Percentiles rank a stretch among this genome's conserved stretches.
phyloP scores from a whole-genome alignment of 2,113 vertebrate genomes.

The Puffinus mauretanicus region DNA sequence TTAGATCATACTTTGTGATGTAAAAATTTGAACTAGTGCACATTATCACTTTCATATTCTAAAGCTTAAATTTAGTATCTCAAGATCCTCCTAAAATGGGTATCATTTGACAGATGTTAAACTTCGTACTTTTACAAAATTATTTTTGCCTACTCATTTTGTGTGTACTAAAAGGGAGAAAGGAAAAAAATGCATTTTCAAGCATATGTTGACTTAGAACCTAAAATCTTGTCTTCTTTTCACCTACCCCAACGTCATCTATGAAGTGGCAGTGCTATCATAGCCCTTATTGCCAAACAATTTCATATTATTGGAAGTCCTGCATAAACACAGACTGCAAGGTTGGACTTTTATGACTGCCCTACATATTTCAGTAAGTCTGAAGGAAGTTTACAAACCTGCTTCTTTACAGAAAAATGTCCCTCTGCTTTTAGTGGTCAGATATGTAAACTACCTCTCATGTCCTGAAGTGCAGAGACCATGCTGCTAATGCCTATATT shows the following conservation, averaged over 20 bases:
- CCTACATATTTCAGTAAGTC: not conserved
- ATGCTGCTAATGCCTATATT: slow-evolving; percentile 25
- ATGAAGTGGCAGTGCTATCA: not conserved
- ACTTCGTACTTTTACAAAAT: not conserved
- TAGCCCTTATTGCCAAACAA: not conserved
- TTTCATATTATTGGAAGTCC: not conserved
- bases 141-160: not conserved
- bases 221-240: not conserved
- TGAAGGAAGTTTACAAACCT: not conserved
- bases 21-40: not conserved
- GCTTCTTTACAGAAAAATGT: not conserved
- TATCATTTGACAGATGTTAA: not conserved
- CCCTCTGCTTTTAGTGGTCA: not conserved
- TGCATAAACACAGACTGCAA: not conserved
- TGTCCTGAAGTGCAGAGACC: not conserved
- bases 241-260: not conserved
- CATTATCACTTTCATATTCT: not conserved
- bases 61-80: not conserved
- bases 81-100: not conserved
- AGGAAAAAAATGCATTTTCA: not conserved
- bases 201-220: not conserved
- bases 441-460: not conserved
- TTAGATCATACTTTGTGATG: not conserved
- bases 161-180: not conserved
- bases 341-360: not conserved